Base-by-base conservation (phyloP, 2,888 invertebrate genomes). In the Agonum fuliginosum region DNA sequence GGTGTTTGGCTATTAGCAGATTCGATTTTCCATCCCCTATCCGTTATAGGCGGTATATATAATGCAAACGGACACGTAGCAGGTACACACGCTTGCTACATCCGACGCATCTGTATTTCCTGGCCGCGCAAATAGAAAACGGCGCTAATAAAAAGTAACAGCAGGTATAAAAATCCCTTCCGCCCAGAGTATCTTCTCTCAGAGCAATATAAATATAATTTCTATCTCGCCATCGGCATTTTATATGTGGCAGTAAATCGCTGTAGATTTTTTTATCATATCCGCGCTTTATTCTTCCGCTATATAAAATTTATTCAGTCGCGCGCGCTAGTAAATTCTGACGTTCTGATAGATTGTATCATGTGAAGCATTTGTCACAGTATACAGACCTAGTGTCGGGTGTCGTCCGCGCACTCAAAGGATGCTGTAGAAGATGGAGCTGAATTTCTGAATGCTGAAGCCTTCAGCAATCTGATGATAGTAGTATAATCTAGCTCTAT, bases 151-250 rank as follows among this genome's bases (percentile, higher is more conserved):
- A 75, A 75, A 75, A 75, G 67, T 75, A 75, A 75, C 67, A 48
- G 51, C 75, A 75, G 75, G 75, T 75, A 75, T 75, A 75, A 75
- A 75, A 75, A 34, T 30, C 41, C 58, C 54, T 37, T 72, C 34
- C 20, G 27, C 54, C 71, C 71, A 20, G n/a, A n/a, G 12, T 37
- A 43, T 10, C 54, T 24, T 22, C 67, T 20, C 43, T 65, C 48
- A 14, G n/a, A 75, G 67, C 75, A 75, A 75, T 75, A 75, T 75
- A 75, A 75, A 75, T 75, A 75, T 75, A 75, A 75, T 75, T 75
- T 75, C 75, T 75, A 75, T 75, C 67, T 67, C 20, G 67, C 75
- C 75, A 75, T 67, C 67, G 75, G 75, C 75, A 75, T 75, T 75
- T 75, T 75, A 75, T 75, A 75, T 75, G 75, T 67, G 67, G 67